Conservation (phyloP, 2,113 vertebrate species). For the Oreochromis spilurus region DNA sequence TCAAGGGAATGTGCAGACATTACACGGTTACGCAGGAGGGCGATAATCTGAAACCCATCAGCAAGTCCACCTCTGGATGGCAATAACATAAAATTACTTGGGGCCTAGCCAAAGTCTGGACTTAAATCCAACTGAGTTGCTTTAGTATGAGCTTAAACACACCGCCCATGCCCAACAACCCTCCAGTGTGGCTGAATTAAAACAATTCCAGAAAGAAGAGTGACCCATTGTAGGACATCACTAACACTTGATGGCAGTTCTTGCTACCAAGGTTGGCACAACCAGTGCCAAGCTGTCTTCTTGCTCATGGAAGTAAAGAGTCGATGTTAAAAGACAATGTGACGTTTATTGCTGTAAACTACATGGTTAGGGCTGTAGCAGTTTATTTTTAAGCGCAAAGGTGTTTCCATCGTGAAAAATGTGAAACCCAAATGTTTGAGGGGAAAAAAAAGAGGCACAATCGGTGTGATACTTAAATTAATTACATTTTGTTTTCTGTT, state of each 20-base stretch:
- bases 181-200: not conserved
- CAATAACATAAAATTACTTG: accelerated
- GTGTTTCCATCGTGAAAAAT: not conserved
- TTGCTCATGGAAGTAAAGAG: not conserved
- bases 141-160: not conserved
- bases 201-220: not conserved
- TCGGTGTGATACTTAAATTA: not conserved
- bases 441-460: not conserved
- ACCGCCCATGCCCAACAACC: not conserved
- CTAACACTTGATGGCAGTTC: not conserved
- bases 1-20: not conserved
- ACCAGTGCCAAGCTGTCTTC: not conserved
- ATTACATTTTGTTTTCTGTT: not conserved
- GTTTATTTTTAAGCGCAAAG: not conserved
- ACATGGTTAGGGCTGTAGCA: accelerated
- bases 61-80: not conserved
- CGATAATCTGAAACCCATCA: accelerated
- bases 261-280: not conserved
- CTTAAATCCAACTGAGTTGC: not conserved
- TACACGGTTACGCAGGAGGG: not conserved
- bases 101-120: not conserved
- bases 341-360: not conserved
- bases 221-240: not conserved
- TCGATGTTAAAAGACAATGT: not conserved
- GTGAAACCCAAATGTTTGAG: not conserved